These are phyloP conservation scores for Camponotus fellah DNA, from an alignment of 2,888 invertebrate genomes.

Conservation along the genomic window DNA sequence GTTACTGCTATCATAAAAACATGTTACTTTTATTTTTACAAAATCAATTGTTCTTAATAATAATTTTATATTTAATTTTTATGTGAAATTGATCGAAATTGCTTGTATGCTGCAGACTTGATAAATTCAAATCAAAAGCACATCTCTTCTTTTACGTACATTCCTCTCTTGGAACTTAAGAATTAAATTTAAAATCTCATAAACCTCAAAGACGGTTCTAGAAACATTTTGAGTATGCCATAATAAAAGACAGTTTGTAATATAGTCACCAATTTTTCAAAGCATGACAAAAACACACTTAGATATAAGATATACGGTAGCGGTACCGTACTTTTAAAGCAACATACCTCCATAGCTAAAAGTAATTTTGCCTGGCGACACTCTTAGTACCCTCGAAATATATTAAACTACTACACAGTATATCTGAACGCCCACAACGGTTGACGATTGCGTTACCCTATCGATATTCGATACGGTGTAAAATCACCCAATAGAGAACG, in stretches of 20 bases:
- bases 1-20: not conserved
- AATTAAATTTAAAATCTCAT: conserved; percentile 29
- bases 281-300: not conserved
- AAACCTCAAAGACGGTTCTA: not conserved
- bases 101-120: not conserved
- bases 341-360: conserved; percentile 32
- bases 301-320: not conserved
- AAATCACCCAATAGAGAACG: conserved; percentile 54
- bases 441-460: conserved; percentile 58
- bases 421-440: conserved; percentile 45
- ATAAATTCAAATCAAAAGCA: conserved; percentile 16
- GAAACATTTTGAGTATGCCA: not conserved
- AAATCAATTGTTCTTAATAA: not conserved
- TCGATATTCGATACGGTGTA: conserved; percentile 72
- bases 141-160: not conserved
- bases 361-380: conserved; percentile 40
- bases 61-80: not conserved
- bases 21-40: not conserved
- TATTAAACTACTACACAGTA: conserved; percentile 41
- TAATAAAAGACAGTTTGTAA: conserved; percentile 31
- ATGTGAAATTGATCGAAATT: not conserved
- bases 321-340: conserved; percentile 28
- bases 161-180: not conserved
- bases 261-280: conserved; percentile 10
- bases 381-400: conserved; percentile 50